These are phyloP conservation scores for Eulemur mongoz DNA, from an alignment of 2,797 vertebrate genomes.

Conservation along the genomic window DNA sequence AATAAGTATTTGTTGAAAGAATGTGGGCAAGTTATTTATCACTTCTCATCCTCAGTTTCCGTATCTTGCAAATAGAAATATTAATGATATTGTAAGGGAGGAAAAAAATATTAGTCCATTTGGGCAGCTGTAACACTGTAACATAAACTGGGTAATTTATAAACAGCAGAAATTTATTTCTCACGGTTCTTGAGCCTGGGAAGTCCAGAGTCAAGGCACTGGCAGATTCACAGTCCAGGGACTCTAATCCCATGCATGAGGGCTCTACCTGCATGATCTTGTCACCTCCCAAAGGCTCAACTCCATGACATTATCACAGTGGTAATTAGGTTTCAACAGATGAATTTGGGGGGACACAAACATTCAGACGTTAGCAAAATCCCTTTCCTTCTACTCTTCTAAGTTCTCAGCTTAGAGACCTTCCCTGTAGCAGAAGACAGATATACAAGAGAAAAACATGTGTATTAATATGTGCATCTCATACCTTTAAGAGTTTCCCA, in stretches of 20 bases:
- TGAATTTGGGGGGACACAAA: neutral
- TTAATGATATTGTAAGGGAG: neutral
- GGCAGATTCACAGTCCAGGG: neutral
- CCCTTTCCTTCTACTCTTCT: neutral
- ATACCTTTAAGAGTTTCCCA: neutral
- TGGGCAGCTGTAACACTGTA: neutral
- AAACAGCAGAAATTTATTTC: neutral
- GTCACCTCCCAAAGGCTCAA: accelerated
- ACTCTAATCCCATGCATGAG: neutral
- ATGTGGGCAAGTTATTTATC: neutral
- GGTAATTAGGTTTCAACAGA: neutral
- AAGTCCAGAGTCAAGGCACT: neutral
- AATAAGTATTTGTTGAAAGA: neutral
- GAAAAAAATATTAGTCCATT: neutral
- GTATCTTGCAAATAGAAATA: neutral
- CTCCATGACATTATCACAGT: too few relatives aligned
- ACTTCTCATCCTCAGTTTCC: neutral
- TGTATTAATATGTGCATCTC: neutral
- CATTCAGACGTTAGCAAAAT: neutral
- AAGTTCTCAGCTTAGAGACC: neutral
- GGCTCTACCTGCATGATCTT: neutral
- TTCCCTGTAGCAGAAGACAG: neutral
- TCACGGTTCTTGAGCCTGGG: neutral
- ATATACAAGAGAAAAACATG: neutral
- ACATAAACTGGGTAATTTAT: neutral